Evolutionary conservation across 2,113 vertebrate species (phyloP).

Genomic region (Bufo gargarizans): DNA sequence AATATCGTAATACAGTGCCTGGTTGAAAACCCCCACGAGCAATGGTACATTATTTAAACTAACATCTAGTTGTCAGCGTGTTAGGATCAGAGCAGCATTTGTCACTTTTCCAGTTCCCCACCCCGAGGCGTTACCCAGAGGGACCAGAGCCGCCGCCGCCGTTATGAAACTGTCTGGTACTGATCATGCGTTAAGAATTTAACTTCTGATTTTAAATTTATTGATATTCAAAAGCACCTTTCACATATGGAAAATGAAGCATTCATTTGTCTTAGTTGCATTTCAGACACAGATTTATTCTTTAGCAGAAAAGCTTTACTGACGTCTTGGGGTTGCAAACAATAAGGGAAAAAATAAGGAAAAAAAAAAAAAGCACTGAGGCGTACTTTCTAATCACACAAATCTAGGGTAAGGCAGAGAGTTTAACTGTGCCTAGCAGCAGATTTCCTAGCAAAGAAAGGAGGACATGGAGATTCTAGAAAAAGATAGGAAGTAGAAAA

Average conservation of each 20-base stretch:
- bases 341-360: background rate
- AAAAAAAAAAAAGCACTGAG: conserved; percentile 8
- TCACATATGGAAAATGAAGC: conserved; percentile 12
- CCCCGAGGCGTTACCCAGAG: background rate
- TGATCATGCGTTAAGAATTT: background rate
- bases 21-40: background rate
- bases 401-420: background rate
- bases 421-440: conserved; percentile 29
- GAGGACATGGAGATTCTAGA: background rate
- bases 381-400: conserved; percentile 11
- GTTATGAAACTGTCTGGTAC: background rate
- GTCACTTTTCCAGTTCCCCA: background rate
- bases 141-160: background rate
- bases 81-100: background rate
- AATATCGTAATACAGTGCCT: background rate
- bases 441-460: background rate
- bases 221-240: background rate
- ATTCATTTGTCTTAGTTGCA: background rate
- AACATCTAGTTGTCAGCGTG: background rate
- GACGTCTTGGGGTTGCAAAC: background rate
- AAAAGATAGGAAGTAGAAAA: conserved; percentile 13
- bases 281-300: background rate
- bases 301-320: background rate
- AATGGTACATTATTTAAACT: background rate
- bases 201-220: background rate